Evolutionary conservation across 2,888 invertebrate genomes (phyloP).

Genomic region (Patella pellucida): DNA sequence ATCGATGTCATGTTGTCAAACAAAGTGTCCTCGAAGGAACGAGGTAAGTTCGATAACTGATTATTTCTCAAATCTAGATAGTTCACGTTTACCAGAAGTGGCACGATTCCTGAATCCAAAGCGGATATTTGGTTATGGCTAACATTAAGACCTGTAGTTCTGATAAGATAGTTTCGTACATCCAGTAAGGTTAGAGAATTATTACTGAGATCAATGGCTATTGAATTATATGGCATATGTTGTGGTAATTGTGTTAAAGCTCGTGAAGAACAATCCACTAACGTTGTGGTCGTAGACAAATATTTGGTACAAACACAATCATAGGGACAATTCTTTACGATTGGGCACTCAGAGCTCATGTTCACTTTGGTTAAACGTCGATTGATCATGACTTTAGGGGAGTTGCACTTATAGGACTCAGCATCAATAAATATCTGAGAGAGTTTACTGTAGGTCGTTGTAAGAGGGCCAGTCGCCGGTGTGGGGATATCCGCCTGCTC

Average conservation of each 20-base stretch:
- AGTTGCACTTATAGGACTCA: not conserved
- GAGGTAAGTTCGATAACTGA: not conserved
- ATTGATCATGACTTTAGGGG: not conserved
- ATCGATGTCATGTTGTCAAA: not conserved
- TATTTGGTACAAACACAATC: conserved; percentile 1
- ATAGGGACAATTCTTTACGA: not conserved
- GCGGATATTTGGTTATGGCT: not conserved
- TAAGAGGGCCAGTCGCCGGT: not conserved
- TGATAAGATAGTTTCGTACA: not conserved
- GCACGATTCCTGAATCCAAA: not conserved
- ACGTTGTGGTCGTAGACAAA: not conserved
- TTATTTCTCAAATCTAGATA: not conserved
- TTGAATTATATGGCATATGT: not conserved
- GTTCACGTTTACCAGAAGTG: not conserved
- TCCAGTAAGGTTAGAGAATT: not conserved
- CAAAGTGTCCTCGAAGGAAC: conserved; percentile 4
- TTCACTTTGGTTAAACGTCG: not conserved
- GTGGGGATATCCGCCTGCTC: not conserved
- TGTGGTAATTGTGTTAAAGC: not conserved
- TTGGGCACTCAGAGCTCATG: not conserved
- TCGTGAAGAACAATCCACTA: not conserved
- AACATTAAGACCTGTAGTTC: not conserved
- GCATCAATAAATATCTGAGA: not conserved
- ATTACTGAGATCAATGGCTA: not conserved
- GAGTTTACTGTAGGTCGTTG: not conserved